These are phyloP conservation scores for Aradus depressus DNA, from an alignment of 2,888 invertebrate genomes.

Conservation along the genomic window DNA sequence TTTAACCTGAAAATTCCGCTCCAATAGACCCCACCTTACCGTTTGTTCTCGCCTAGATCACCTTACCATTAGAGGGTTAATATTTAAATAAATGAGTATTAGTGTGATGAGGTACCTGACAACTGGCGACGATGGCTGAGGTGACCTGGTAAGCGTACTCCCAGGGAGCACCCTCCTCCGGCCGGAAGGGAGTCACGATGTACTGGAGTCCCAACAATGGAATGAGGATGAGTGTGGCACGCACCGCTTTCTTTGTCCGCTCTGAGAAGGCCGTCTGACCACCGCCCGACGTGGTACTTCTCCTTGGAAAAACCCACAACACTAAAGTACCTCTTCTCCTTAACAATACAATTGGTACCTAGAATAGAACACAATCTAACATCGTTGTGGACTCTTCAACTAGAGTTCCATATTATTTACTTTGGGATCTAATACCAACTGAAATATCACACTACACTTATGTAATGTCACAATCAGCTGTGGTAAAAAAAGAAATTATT, in stretches of 20 bases:
- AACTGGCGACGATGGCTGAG: constrained; percentile 74
- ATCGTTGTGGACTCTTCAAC: no score
- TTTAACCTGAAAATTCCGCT: no score
- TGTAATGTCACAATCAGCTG: no score
- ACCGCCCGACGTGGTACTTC: constrained; percentile 8
- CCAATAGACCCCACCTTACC: no score
- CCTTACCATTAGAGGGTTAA: background rate
- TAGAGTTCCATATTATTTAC: no score
- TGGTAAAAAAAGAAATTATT: no score
- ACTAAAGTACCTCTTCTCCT: no score
- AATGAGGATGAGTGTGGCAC: constrained; percentile 79
- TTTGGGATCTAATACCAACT: no score
- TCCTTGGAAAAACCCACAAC: constrained; percentile 9
- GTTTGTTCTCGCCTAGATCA: no score
- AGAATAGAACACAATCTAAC: no score
- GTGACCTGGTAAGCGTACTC: constrained; percentile 71
- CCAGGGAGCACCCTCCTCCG: constrained; percentile 54
- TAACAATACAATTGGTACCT: no score
- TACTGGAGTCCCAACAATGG: constrained; percentile 87
- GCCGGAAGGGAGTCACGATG: constrained; percentile 75
- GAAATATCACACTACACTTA: no score
- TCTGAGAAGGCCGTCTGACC: constrained; percentile 20
- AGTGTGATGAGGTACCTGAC: constrained; percentile 51
- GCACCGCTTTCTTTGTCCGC: constrained; percentile 38
- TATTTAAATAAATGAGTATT: background rate